A percentile compares a stretch with the other conserved stretches of the same genome.
Evolutionary conservation across 2,797 vertebrate species (phyloP).

Genomic region (Mormyrops boulengeri): DNA sequence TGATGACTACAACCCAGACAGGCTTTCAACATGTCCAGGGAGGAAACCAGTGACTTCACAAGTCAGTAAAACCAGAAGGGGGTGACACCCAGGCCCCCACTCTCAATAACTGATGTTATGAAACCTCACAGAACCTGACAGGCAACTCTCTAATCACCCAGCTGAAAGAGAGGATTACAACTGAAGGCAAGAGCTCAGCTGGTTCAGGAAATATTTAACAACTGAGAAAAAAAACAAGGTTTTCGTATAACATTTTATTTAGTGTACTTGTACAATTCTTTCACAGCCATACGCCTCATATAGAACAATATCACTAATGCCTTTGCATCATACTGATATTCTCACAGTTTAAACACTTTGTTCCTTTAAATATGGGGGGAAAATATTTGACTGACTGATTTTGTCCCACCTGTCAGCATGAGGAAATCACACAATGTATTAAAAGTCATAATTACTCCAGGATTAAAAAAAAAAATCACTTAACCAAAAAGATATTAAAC

Average conservation of each 20-base stretch:
- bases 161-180: not conserved
- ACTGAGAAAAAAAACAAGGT: not conserved
- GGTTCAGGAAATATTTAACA: not conserved
- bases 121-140: not conserved
- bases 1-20: not conserved
- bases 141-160: not conserved
- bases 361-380: not conserved
- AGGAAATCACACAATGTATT: not conserved
- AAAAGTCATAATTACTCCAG: not conserved
- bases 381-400: not conserved
- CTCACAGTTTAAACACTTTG: not conserved
- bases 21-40: not conserved
- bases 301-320: not conserved
- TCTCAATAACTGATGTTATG: not conserved
- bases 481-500: not conserved
- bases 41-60: not conserved
- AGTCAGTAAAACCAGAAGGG: not conserved
- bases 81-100: not conserved
- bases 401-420: not conserved
- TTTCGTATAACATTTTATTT: not conserved
- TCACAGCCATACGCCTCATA: not conserved
- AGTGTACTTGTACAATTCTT: not conserved
- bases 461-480: not conserved
- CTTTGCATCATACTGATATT: not conserved
- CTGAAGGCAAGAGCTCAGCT: not conserved